A percentile compares a stretch with the other conserved stretches of the same genome.
Conservation (phyloP, 2,797 vertebrate genomes). For the Chaetophractus vellerosus region DNA sequence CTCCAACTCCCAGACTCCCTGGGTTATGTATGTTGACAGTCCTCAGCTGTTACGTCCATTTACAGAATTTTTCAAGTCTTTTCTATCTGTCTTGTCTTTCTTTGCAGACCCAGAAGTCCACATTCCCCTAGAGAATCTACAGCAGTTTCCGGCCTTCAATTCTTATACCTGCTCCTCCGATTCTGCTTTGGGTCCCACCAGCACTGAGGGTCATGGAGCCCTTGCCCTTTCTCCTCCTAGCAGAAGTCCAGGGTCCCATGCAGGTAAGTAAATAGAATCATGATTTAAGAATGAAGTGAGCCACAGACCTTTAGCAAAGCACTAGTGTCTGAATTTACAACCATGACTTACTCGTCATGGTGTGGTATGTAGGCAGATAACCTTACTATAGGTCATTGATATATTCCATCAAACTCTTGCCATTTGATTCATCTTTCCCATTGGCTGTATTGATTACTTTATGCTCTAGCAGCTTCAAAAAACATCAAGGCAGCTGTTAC, state of each 20-base stretch:
- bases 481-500: neutral
- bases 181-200: constrained; percentile 84
- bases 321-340: neutral
- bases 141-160: constrained; percentile 98
- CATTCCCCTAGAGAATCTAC: constrained; percentile 97
- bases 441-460: neutral
- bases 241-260: constrained; percentile 92
- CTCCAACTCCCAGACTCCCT: neutral
- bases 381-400: neutral
- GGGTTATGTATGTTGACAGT: neutral
- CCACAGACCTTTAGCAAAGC: constrained; percentile 13
- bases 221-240: constrained; percentile 91
- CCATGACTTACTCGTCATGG: neutral
- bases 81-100: constrained; percentile 23
- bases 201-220: constrained; percentile 84
- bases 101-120: constrained; percentile 96
- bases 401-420: neutral
- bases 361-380: neutral
- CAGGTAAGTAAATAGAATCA: constrained; percentile 87
- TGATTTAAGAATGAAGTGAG: constrained; percentile 2
- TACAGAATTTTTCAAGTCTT: no score
- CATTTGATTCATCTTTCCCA: neutral
- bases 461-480: neutral
- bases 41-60: neutral
- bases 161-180: constrained; percentile 88